Conservation (phyloP, 2,797 vertebrate species). For the Paratrypauchen microcephalus region DNA sequence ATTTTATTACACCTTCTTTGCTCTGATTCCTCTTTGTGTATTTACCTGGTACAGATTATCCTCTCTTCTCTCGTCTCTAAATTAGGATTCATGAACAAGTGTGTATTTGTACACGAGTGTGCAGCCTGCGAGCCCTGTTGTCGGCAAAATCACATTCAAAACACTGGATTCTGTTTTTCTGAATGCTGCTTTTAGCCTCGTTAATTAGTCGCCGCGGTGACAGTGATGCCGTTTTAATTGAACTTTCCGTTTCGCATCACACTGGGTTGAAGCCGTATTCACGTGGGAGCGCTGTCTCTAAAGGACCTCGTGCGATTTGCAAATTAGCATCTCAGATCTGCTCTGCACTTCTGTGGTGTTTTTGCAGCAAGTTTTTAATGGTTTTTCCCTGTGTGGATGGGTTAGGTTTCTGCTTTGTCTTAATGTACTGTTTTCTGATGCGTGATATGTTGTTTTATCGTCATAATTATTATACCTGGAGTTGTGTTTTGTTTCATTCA, state of each 20-base stretch:
- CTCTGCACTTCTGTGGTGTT: background rate
- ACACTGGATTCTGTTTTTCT: background rate
- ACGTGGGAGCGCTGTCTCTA: background rate
- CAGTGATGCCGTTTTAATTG: constrained; percentile 15
- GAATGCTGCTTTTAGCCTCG: background rate
- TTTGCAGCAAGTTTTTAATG: background rate
- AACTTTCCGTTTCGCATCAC: constrained; percentile 2
- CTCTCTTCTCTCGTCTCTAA: background rate
- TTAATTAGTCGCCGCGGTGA: constrained; percentile 6
- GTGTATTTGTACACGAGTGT: background rate
- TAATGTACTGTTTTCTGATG: no score
- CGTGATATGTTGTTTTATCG: no score
- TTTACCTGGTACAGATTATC: background rate
- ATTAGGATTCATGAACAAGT: background rate
- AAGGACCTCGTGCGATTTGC: background rate
- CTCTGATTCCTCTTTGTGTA: background rate
- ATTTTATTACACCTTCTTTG: background rate
- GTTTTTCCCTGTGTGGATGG: no score
- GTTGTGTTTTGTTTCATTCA: no score
- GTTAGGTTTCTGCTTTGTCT: background rate
- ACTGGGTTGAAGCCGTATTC: background rate
- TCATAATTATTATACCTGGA: no score
- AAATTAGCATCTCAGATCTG: constrained; percentile 1
- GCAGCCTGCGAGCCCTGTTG: background rate
- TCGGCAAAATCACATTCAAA: constrained; percentile 3